Evolutionary conservation across 2,888 invertebrate species (phyloP), one percentile per base, ranked within the genome.

Genomic region (Oscheius sp.): DNA sequence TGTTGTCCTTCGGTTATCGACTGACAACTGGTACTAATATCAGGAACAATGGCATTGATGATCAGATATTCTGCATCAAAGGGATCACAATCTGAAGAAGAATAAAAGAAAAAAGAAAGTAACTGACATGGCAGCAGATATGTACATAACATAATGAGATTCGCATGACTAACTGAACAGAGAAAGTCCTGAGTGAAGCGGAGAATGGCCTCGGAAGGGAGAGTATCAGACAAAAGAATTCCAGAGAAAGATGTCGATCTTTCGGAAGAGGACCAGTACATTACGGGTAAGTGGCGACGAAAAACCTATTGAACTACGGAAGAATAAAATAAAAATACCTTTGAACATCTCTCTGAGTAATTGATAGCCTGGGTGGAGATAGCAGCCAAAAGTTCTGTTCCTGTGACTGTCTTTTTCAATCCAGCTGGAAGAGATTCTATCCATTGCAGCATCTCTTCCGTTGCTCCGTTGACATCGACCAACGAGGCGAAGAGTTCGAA

Each of bases 401-500:
- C 67, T 14, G 36, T 67, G 14, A 51, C 67, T 0, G 41, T 50
- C 30, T 54, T 50, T 14, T 30, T 47, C 32, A 67, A 62, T 5
- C 67, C 67, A 6, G 51, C 30, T 30, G 67, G 67, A 3, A 62
- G 51, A n/a, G 51, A 24, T 24, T 44, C 24, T 12, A 22, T 28
- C 67, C 67, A 67, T 33, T 61, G 28, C 26, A 67, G 33, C 24
- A 67, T 33, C 8, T 44, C 41, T 20, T 44, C 59, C 8, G 44
- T 59, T 30, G 30, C 30, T 24, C 44, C 41, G n/a, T 26, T 2
- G 14, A 59, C 17, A 67, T 67, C 67, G n/a, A 67, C 33, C 6
- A 67, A 36, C n/a, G 67, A 57, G 17, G 67, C 67, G 26, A 67
- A 67, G 2, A 67, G 49, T 30, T 67, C 67, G 17, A 67, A 67